Conservation (phyloP, 2,797 vertebrate species). For the Tolypeutes matacus region DNA sequence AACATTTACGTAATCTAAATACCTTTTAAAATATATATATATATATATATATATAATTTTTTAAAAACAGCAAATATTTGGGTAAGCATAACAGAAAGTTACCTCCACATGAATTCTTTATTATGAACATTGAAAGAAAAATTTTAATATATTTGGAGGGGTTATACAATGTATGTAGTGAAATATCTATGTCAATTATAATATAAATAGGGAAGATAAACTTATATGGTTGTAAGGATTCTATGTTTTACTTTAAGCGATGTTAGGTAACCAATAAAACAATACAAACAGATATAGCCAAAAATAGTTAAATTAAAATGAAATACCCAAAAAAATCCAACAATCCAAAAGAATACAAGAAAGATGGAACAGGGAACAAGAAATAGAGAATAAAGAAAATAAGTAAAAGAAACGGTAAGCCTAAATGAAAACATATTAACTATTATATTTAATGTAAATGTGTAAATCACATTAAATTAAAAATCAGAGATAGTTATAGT, state of each 20-base stretch:
- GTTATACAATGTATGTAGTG: not conserved
- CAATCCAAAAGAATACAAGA: not conserved
- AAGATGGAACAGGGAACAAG: no score
- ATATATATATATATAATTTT: no score
- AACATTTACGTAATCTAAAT: no score
- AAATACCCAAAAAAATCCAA: not conserved
- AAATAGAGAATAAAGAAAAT: no score
- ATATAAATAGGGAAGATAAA: not conserved
- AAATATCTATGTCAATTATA: no score
- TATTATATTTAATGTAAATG: not conserved
- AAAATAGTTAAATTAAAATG: not conserved
- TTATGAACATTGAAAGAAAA: not conserved
- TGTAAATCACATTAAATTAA: no score
- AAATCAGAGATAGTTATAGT: no score
- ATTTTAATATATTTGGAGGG: not conserved
- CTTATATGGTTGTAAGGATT: no score
- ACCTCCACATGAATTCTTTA: not conserved
- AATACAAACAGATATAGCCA: not conserved
- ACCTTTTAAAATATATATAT: no score
- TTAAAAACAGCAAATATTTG: not conserved
- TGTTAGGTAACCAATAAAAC: not conserved
- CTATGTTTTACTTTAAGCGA: no score
- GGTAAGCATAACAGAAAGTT: not conserved
- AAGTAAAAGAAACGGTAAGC: not conserved
- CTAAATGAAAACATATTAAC: not conserved